A percentile compares a stretch with the other conserved stretches of the same genome.
Evolutionary conservation across 2,113 vertebrate species (phyloP).

Genomic region (Brachionichthys hirsutus): DNA sequence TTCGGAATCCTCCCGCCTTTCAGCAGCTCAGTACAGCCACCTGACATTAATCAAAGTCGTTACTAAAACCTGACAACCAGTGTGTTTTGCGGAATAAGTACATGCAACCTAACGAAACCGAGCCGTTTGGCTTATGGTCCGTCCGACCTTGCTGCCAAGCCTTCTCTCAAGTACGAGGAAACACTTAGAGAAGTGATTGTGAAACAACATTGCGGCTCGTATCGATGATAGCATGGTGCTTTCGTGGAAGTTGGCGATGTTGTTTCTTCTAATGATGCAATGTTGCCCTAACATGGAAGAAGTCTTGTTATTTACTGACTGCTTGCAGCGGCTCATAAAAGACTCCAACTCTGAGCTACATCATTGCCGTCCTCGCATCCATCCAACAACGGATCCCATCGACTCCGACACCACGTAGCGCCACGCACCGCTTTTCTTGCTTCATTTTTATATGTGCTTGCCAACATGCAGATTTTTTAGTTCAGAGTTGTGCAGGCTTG

Average conservation of each 20-base stretch:
- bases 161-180: conserved; percentile 15
- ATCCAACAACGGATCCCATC: not conserved
- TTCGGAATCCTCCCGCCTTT: conserved; percentile 8
- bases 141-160: not conserved
- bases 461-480: not conserved
- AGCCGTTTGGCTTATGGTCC: conserved; percentile 26
- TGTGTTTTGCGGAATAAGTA: conserved; percentile 22
- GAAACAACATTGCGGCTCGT: conserved; percentile 25
- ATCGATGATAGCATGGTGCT: conserved; percentile 13
- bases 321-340: not conserved
- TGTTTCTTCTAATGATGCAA: conserved; percentile 19
- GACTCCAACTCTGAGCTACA: not conserved
- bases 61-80: conserved; percentile 29
- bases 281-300: not conserved
- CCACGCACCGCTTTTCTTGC: not conserved
- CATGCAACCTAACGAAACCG: conserved; percentile 38
- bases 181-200: conserved; percentile 7
- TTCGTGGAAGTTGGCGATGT: conserved; percentile 13
- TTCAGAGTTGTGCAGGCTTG: conserved; percentile 14
- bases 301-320: not conserved
- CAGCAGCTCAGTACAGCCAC: conserved; percentile 31
- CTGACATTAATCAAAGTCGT: conserved; percentile 17
- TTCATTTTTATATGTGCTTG: conserved; percentile 3
- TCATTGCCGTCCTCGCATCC: too few relatives aligned
- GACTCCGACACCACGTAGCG: not conserved